phyloP scores from a whole-genome alignment of 2,888 invertebrate genomes.

The Epirrhoe tristata region DNA sequence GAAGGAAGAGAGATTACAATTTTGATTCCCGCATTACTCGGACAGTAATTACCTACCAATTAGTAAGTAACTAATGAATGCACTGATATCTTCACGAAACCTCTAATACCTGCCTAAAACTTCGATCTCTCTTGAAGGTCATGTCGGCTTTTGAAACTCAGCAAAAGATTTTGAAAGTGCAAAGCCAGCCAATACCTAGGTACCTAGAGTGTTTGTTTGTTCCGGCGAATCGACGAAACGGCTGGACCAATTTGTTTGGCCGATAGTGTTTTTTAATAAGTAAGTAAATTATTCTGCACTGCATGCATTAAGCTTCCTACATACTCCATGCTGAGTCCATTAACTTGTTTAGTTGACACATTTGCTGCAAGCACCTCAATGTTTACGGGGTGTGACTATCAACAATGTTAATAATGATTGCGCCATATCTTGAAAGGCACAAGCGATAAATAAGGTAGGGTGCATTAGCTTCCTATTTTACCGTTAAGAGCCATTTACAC shows the following conservation, averaged over 20 bases:
- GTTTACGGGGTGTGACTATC: background rate
- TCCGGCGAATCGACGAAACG: too few relatives aligned
- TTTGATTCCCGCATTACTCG: slow-evolving; percentile 6
- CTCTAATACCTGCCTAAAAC: background rate
- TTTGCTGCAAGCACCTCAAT: background rate
- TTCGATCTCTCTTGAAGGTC: too few relatives aligned
- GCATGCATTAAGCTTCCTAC: background rate
- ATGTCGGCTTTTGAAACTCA: too few relatives aligned
- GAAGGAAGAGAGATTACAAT: slow-evolving; percentile 4
- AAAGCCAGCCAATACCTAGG: too few relatives aligned
- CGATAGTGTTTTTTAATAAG: background rate
- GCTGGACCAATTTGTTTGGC: too few relatives aligned
- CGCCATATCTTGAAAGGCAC: too few relatives aligned
- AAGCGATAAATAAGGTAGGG: too few relatives aligned
- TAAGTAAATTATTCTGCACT: background rate
- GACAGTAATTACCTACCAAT: background rate
- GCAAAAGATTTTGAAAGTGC: too few relatives aligned
- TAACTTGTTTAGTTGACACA: background rate
- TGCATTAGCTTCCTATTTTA: too few relatives aligned
- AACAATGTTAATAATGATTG: background rate
- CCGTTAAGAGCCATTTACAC: too few relatives aligned
- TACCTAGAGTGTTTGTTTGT: too few relatives aligned
- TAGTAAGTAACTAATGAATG: background rate
- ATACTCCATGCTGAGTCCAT: background rate
- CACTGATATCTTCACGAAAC: background rate